Evolutionary conservation across 2,888 invertebrate genomes (phyloP), one percentile per base, ranked within the genome.

Genomic region (Mimachlamys varia): DNA sequence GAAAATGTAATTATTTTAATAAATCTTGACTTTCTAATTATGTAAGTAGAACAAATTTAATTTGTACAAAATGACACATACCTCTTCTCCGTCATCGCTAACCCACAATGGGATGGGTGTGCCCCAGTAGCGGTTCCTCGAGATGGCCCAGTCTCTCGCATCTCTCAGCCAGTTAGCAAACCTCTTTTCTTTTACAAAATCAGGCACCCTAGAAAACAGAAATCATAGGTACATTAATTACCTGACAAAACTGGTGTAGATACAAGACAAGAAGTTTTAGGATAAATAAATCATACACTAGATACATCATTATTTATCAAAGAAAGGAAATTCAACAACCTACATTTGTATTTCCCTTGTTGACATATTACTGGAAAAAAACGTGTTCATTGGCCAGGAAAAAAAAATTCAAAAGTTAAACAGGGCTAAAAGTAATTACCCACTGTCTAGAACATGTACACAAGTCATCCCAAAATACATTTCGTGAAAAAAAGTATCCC

Each of bases 41-140:
- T n/a, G n/a, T n/a, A 53, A 53, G 53, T 53, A 17, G 1, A 53
- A 5, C 53, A 53, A 53, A 53, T 17, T 17, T 53, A 53, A n/a
- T 10, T 3, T 12, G 53, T 53, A 53, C 53, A 89, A 22, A 33
- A 37, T 88, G 55, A n/a, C 87, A 22, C 93, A 89, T 88, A 96
- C 97, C 97, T 99, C 99, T 96, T 98, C 98, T 33, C 98, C 98
- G 96, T 98, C 98, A 27, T 98, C 98, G 2, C 99, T 99, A 88
- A 98, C 97, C 99, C 99, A 99, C 91, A 99, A 97, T 0, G 99
- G 99, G 93, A 99, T 99, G 0, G 99, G 99, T 62, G 99, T 99
- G 88, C 99, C 99, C 99, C 99, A 99, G 96, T 99, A 99, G 55
- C 99, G 98, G 97, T 99, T 99, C 88, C 99, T 97, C 95, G 99